Conservation (phyloP, 2,888 invertebrate genomes). For the Drosophila demipolita region DNA sequence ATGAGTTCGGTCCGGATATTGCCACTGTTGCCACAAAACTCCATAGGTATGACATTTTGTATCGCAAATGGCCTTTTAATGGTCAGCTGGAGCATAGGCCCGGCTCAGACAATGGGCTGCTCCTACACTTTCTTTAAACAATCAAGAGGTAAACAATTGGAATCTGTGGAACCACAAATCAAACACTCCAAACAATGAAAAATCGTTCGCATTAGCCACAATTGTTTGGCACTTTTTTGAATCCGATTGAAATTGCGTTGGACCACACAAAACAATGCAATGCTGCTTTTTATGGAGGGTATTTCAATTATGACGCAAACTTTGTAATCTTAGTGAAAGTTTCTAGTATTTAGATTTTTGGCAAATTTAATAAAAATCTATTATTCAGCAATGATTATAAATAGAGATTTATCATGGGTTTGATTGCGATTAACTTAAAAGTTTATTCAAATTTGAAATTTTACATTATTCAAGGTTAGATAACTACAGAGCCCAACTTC, state of each 20-base stretch:
- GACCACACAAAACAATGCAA: conserved; percentile 58
- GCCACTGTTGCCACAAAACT: conserved; percentile 43
- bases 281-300: not conserved
- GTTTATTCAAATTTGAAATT: not conserved
- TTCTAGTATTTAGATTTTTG: not conserved
- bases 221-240: conserved; percentile 67
- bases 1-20: conserved; percentile 24
- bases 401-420: not conserved
- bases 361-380: not conserved
- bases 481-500: not conserved
- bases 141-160: conserved; percentile 62
- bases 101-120: conserved; percentile 41
- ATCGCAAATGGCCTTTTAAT: conserved; percentile 69
- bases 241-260: conserved; percentile 37
- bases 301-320: not conserved
- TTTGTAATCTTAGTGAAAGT: not conserved
- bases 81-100: conserved; percentile 59
- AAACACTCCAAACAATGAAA: conserved; percentile 67
- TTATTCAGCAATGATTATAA: not conserved
- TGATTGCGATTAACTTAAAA: not conserved
- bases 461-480: not conserved
- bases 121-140: conserved; percentile 57
- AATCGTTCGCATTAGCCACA: conserved; percentile 70
- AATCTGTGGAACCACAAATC: conserved; percentile 69
- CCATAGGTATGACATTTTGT: conserved; percentile 67